Base-by-base conservation (phyloP, 2,797 vertebrate species). In the Parauchenoglanis punctatus region DNA sequence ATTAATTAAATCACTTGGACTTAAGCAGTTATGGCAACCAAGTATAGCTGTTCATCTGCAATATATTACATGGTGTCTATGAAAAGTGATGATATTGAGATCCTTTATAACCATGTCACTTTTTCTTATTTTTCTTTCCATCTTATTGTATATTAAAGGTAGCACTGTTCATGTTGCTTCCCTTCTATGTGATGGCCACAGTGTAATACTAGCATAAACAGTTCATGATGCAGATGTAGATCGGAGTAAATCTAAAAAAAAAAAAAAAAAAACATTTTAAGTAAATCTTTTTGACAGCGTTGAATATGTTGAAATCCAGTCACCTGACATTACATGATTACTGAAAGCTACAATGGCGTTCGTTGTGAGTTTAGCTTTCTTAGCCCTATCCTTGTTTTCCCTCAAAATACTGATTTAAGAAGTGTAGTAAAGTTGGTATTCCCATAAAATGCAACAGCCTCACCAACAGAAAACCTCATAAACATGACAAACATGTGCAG, bases 381-480 rank as follows among this genome's bases (percentile, higher is more conserved):
- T 17, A 28, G 25, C 23, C 10, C 23, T 28, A 1, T 31, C 15
- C 7, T 10, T 56, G 15, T 31, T 56, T 76, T 11, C 18, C 11
- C 12, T 31, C 15, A 77, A 56, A 77, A 17, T 56, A 28, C n/a
- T 31, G 75, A 77, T 31, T 77, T 77, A 56, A 65, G 56, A 40
- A 44, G 87, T 89, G 88, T 88, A 84, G 89, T 91, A 89, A 92
- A 93, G 89, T 83, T 89, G 90, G 83, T 77, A 87, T 92, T 91
- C 84, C 76, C 90, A 80, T 94, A 90, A 94, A 93, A 89, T 77
- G n/a, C 85, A 90, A 87, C 52, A 35, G 65, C 88, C 90, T 89
- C 78, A 90, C 75, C 78, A 89, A 91, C 88, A 86, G 31, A 68
- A 73, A 80, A 4, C 23, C 89, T 92, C 85, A 88, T 93, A 58